Conservation (phyloP, 2,888 invertebrate genomes). For the Pyrrhosoma nymphula region DNA sequence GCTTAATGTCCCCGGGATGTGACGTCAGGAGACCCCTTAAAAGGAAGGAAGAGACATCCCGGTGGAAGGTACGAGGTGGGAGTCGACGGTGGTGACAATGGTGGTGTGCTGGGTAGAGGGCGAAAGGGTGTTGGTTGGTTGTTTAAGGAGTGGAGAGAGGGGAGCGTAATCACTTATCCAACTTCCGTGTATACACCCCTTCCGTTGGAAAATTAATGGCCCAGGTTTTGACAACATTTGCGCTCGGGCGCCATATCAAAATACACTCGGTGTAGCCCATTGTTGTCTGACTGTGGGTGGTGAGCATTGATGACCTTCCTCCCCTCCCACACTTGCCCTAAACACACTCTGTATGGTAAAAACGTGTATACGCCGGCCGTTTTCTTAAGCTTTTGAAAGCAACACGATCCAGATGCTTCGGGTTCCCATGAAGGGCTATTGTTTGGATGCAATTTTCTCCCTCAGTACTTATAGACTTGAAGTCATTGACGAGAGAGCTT, state of each 20-base stretch:
- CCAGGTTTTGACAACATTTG: neutral
- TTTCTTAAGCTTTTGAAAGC: too few species aligned
- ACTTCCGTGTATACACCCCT: neutral
- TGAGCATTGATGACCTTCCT: neutral
- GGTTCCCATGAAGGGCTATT: too few species aligned
- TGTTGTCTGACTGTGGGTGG: neutral
- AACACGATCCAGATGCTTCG: too few species aligned
- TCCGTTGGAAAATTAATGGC: slow-evolving; percentile 1
- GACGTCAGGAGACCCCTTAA: neutral
- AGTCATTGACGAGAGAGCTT: too few species aligned
- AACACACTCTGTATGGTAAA: neutral
- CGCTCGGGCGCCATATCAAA: neutral
- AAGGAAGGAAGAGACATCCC: neutral
- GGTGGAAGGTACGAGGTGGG: neutral
- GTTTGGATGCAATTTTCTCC: too few species aligned
- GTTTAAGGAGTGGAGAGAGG: neutral
- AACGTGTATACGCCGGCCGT: neutral
- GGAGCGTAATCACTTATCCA: slow-evolving; percentile 8
- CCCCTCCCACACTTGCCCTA: too few species aligned
- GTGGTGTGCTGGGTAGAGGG: neutral
- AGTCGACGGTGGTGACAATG: neutral
- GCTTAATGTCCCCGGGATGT: neutral
- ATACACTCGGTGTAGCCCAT: neutral
- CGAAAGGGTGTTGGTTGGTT: neutral
- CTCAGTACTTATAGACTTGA: too few species aligned